Conservation (phyloP, 2,113 vertebrate species). For the Xiphias gladius region DNA sequence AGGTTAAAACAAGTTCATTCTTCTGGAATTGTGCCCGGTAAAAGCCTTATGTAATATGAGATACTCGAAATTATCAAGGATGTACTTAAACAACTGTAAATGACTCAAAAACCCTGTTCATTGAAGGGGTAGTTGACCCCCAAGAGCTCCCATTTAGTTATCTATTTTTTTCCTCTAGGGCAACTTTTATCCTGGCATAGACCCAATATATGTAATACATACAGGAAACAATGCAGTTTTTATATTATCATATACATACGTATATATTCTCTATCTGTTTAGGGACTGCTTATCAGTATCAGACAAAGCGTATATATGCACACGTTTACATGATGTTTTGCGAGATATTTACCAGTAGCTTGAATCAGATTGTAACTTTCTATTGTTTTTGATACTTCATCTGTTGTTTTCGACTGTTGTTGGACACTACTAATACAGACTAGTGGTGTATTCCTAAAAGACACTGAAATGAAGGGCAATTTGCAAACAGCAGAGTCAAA, state of each 20-base stretch:
- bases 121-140: slow-evolving; percentile 20
- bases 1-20: not conserved
- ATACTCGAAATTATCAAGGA: not conserved
- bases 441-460: not conserved
- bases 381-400: not conserved
- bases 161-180: slow-evolving; percentile 22
- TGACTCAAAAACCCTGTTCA: slow-evolving; percentile 23
- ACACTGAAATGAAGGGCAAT: not conserved
- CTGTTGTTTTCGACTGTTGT: not conserved
- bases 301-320: not conserved
- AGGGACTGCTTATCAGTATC: too few species aligned
- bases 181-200: not conserved
- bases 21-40: not conserved
- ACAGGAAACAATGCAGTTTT: not conserved
- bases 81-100: slow-evolving; percentile 33
- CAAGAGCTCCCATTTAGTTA: slow-evolving; percentile 9
- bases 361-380: not conserved
- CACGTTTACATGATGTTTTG: not conserved
- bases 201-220: not conserved
- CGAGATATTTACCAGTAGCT: not conserved
- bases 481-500: not conserved
- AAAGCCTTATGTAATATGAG: not conserved
- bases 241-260: not conserved
- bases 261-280: not conserved
- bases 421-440: not conserved